These are phyloP conservation scores for Andrena hattorfiana DNA, from an alignment of 2,888 invertebrate species.

Conservation along the genomic window DNA sequence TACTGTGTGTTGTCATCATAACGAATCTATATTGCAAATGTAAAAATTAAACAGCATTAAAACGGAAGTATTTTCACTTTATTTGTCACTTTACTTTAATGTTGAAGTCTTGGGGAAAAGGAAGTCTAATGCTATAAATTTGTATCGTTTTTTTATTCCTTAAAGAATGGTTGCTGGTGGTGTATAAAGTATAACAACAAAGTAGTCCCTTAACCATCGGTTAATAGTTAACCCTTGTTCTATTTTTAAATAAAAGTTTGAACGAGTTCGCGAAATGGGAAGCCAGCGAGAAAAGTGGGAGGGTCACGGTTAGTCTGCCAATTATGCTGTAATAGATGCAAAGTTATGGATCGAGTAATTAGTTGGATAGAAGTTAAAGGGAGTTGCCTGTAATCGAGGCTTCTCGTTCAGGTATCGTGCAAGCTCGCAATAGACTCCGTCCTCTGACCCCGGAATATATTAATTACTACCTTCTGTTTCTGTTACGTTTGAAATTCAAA, in stretches of 20 bases:
- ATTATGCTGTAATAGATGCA: slow-evolving; percentile 73
- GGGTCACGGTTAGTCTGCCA: slow-evolving; percentile 49
- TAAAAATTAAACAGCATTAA: too few relatives aligned
- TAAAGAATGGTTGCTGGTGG: too few relatives aligned
- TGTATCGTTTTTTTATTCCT: too few relatives aligned
- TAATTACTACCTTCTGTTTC: slow-evolving; percentile 60
- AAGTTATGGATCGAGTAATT: slow-evolving; percentile 77
- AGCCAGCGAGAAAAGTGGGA: slow-evolving; percentile 27
- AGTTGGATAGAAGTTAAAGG: slow-evolving; percentile 72
- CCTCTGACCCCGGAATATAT: slow-evolving; percentile 60
- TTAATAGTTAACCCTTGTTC: background rate
- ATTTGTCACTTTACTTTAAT: too few relatives aligned
- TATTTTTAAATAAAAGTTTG: slow-evolving; percentile 12
- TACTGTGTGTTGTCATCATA: too few relatives aligned
- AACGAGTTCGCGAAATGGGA: background rate
- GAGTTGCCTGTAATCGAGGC: slow-evolving; percentile 66
- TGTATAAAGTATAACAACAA: too few relatives aligned
- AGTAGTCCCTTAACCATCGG: too few relatives aligned
- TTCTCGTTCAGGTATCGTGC: slow-evolving; percentile 58
- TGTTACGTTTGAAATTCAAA: slow-evolving; percentile 53
- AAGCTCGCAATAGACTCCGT: slow-evolving; percentile 56
- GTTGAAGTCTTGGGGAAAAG: too few relatives aligned
- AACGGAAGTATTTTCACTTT: too few relatives aligned
- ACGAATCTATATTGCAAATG: too few relatives aligned
- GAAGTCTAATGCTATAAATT: too few relatives aligned